These are phyloP conservation scores for Drosophila ercepeae DNA, from an alignment of 1,140 invertebrate genomes.

Conservation along the genomic window DNA sequence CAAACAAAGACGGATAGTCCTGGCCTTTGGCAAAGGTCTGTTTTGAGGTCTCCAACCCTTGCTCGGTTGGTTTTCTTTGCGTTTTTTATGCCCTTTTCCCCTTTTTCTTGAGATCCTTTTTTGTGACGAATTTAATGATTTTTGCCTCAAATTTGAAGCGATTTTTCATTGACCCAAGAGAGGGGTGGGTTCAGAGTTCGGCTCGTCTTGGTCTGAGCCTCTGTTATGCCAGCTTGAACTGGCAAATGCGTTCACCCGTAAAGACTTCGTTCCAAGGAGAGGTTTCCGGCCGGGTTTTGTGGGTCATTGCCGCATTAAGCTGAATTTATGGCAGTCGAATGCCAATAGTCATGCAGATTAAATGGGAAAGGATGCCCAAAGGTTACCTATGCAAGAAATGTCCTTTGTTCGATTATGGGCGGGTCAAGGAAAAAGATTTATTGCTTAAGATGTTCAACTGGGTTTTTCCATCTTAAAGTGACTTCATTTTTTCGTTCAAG, in stretches of 20 bases:
- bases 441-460: not conserved
- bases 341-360: conserved; percentile 74
- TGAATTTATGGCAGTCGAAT: conserved; percentile 66
- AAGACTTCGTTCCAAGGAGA: conserved; percentile 45
- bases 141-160: conserved; percentile 76
- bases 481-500: too few relatives aligned
- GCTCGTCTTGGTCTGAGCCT: conserved; percentile 40
- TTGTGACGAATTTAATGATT: conserved; percentile 80
- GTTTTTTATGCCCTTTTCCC: conserved; percentile 26
- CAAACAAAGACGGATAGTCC: conserved; percentile 63
- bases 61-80: conserved; percentile 46
- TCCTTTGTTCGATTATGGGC: not conserved
- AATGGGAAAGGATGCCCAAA: conserved; percentile 26
- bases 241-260: conserved; percentile 66
- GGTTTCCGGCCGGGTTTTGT: conserved; percentile 51
- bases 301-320: conserved; percentile 71
- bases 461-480: not conserved
- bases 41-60: conserved; percentile 63
- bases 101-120: conserved; percentile 37
- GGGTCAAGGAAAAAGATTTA: conserved; percentile 8
- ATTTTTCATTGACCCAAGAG: conserved; percentile 75
- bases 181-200: conserved; percentile 73
- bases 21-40: conserved; percentile 48
- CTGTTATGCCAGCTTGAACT: conserved; percentile 77
- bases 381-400: conserved; percentile 6